Evolutionary conservation across 92 coral and sea anemone genomes (phyloP), one percentile per base, ranked within the genome.

Genomic region (Parazoanthus swiftii): DNA sequence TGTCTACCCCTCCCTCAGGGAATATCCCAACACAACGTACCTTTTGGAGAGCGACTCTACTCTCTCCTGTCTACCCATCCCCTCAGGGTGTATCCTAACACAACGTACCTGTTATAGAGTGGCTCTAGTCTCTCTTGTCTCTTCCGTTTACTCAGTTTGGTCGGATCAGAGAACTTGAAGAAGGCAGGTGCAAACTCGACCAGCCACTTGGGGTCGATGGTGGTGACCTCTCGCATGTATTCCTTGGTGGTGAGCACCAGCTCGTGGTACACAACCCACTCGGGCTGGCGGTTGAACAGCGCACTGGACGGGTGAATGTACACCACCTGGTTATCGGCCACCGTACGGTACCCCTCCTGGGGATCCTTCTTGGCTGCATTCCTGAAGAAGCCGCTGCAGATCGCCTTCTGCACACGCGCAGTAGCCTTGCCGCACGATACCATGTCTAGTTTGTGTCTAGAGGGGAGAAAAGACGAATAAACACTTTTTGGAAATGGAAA

Each of bases 261-360:
- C 78, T 96, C 99, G 78, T 96, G 99, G 76, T 96, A 96, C 36
- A 96, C 93, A n/a, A 96, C 99, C 99, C 99, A 96, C 87, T 96
- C 99, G 3, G 99, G 99, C 88, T 96, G 99, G 43, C 99, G 94
- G 89, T 96, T 96, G 81, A 96, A 96, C 91, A 96, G 92, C 38
- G 99, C 96, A 63, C 99, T 96, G 26, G 99, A 96, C 13, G 99
- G 99, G 85, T 96, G 99, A 65, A 96, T 96, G 78, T 95, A 96
- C 51, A 96, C 99, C 59, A 96, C 95, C 88, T 95, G 98, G 93
- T 95, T 96, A 88, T 96, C 99, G 39, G 92, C 97, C 26, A 96
- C 96, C 15, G 99, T 96, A 36, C 98, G 96, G 98, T 96, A 96
- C 26, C 99, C 99, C 89, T 96, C 99, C 94, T 96, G 99, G 78